These are phyloP conservation scores for Alentia gelatinosa DNA, from an alignment of 2,888 invertebrate genomes.

Conservation along the genomic window DNA sequence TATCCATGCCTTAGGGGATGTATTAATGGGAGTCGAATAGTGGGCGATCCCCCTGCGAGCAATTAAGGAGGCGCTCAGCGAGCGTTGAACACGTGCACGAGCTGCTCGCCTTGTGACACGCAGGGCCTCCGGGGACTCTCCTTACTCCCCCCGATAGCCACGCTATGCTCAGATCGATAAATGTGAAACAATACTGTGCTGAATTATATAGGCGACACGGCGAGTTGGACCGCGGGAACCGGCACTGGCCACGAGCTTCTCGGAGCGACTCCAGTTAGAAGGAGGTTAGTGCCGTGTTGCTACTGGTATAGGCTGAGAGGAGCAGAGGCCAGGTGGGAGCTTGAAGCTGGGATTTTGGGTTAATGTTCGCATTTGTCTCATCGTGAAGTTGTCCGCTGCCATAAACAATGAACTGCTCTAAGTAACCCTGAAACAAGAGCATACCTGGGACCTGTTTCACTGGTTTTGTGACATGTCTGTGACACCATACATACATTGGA, in stretches of 20 bases:
- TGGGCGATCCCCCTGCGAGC: background rate
- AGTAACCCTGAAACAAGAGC: too few relatives aligned
- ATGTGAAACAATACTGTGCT: background rate
- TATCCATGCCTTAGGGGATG: background rate
- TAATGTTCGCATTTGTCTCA: too few relatives aligned
- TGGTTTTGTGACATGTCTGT: too few relatives aligned
- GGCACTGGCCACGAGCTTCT: background rate
- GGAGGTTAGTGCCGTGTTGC: background rate
- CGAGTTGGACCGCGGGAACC: background rate
- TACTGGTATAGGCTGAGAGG: background rate
- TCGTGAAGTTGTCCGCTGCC: too few relatives aligned
- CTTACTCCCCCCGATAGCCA: background rate
- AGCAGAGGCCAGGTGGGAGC: too few relatives aligned
- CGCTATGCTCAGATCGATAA: background rate
- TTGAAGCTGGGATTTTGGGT: too few relatives aligned
- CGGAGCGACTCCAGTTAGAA: background rate
- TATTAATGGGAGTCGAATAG: background rate
- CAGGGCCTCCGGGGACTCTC: background rate
- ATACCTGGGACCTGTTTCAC: too few relatives aligned
- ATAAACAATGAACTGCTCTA: too few relatives aligned
- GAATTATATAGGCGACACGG: background rate
- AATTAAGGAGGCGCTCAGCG: background rate
- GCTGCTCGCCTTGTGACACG: background rate
- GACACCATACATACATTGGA: too few relatives aligned
- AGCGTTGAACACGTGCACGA: background rate